Base-by-base conservation (phyloP, 1,140 invertebrate genomes). In the Schlechtendalia chinensis region DNA sequence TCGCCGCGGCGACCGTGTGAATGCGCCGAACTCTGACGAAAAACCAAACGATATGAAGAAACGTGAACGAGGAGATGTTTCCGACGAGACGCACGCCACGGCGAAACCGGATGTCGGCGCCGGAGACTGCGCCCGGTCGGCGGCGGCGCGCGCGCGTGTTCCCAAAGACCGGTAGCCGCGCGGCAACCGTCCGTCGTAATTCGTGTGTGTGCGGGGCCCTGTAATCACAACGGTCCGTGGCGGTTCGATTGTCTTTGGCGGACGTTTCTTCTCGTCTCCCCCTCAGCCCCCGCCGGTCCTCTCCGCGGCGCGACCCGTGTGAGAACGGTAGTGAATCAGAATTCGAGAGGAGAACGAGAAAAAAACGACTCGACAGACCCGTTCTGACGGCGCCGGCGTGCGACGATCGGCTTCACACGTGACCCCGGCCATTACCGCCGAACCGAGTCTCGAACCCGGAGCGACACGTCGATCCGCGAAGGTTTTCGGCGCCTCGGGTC, bases 231-330 rank as follows among this genome's bases (percentile, higher is more conserved):
- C 27, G 10, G 19, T 19, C 11, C 65, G 65, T n/a, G n/a, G 45
- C 54, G 74, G 74, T 77, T 47, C 74, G 74, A 77, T 77, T 58
- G 74, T 77, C 74, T 77, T 77, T 77, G 74, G 59, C 74, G 74
- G 32, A 77, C 74, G 54, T 12, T 56, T 58, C 39, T 74, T 29
- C 69, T 29, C 17, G 10, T 16, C 19, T n/a, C 1, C 8, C 1
- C 29, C 27, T 69, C n/a, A n/a, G n/a, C n/a, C n/a, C n/a, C n/a
- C n/a, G n/a, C n/a, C n/a, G n/a, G n/a, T n/a, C n/a, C n/a, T n/a
- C n/a, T n/a, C n/a, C n/a, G n/a, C n/a, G n/a, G n/a, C n/a, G n/a
- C n/a, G n/a, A n/a, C n/a, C n/a, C n/a, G n/a, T n/a, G n/a, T n/a
- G n/a, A n/a, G n/a, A 12, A 39, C 29, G 45, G 61, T 16, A 27